These are phyloP conservation scores for Drosophila colorata DNA, from an alignment of 2,888 invertebrate genomes.

Conservation along the genomic window DNA sequence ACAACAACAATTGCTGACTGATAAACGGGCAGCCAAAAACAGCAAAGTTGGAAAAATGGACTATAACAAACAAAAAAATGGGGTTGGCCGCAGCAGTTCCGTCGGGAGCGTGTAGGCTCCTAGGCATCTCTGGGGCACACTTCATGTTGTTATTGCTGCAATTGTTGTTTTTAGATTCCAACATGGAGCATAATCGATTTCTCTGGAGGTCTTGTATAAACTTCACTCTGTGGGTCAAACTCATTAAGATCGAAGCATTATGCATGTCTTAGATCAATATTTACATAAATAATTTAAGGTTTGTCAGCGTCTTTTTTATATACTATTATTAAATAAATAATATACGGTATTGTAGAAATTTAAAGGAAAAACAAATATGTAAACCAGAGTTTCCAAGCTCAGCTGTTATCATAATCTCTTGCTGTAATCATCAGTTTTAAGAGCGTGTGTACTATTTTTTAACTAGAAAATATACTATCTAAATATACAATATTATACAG, in stretches of 20 bases:
- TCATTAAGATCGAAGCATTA: conserved; percentile 27
- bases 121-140: conserved; percentile 51
- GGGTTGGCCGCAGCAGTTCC: background rate
- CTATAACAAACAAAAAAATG: conserved; percentile 18
- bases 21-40: conserved; percentile 65
- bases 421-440: too few species aligned
- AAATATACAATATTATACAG: too few species aligned
- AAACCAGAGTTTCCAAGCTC: background rate
- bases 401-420: background rate
- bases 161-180: conserved; percentile 43
- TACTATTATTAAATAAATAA: too few species aligned
- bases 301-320: background rate
- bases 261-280: background rate
- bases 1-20: conserved; percentile 54
- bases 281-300: background rate
- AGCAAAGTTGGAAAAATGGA: conserved; percentile 25
- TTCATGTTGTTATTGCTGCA: conserved; percentile 47
- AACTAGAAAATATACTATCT: background rate
- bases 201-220: conserved; percentile 23
- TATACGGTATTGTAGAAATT: too few species aligned
- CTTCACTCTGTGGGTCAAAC: conserved; percentile 11
- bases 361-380: background rate
- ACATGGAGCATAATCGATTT: conserved; percentile 43
- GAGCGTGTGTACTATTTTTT: background rate
- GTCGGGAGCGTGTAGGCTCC: conserved; percentile 23